Percentiles rank a stretch among this genome's conserved stretches.
phyloP scores from a whole-genome alignment of 2,888 invertebrate genomes.

The Linyphia triangularis region DNA sequence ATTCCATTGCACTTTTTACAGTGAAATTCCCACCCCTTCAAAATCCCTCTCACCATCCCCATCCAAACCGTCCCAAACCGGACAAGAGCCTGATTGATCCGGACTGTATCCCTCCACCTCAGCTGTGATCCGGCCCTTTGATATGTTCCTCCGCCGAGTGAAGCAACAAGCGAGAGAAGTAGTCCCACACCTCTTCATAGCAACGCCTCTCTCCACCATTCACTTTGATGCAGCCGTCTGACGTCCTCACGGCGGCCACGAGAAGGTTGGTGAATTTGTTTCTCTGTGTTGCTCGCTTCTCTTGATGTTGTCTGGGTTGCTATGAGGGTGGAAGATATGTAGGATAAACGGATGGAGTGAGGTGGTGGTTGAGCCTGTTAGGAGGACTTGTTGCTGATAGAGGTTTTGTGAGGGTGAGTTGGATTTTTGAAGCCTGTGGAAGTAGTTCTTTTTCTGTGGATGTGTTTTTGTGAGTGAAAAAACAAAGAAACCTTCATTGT shows the following conservation, averaged over 20 bases:
- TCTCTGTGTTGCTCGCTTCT: background rate
- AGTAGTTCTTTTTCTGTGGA: too few relatives aligned
- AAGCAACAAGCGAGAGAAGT: constrained; percentile 54
- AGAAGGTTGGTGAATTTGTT: background rate
- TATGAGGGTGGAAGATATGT: background rate
- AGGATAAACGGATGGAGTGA: background rate
- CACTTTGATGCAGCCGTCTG: constrained; percentile 1
- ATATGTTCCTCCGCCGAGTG: constrained; percentile 49
- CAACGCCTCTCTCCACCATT: constrained; percentile 3
- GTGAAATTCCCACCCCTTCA: background rate
- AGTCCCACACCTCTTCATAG: constrained; percentile 31
- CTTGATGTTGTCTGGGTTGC: background rate
- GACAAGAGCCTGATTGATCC: background rate
- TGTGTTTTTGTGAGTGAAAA: too few relatives aligned
- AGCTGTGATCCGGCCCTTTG: constrained; percentile 15
- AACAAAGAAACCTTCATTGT: too few relatives aligned
- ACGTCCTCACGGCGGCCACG: background rate
- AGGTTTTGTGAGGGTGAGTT: background rate
- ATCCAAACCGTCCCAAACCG: background rate
- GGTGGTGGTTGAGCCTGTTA: background rate
- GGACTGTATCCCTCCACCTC: constrained; percentile 27
- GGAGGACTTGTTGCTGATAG: background rate
- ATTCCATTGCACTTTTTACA: background rate
- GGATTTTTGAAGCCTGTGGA: background rate
- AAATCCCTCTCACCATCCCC: background rate